A percentile compares a stretch with the other conserved stretches of the same genome.
Evolutionary conservation across 2,888 invertebrate species (phyloP).

Genomic region (Empis stercorea): DNA sequence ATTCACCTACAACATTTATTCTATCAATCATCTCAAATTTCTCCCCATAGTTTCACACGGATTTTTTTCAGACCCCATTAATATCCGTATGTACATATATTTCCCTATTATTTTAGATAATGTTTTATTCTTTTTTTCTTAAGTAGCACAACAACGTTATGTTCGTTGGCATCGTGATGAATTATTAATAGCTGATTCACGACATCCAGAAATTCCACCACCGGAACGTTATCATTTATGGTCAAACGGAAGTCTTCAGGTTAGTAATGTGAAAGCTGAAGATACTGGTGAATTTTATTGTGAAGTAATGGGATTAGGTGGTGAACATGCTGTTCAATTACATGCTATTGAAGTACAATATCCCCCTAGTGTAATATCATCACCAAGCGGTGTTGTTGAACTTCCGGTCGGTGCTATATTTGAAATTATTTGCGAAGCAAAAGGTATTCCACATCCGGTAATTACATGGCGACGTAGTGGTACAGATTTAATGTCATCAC

Average conservation of each 20-base stretch:
- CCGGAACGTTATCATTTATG: conserved; percentile 50
- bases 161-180: conserved; percentile 62
- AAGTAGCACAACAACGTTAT: conserved; percentile 42
- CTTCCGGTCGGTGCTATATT: conserved; percentile 62
- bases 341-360: conserved; percentile 69
- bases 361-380: conserved; percentile 55
- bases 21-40: too few relatives aligned
- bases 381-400: conserved; percentile 56
- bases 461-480: conserved; percentile 50
- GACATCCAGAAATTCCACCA: conserved; percentile 37
- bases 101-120: too few relatives aligned
- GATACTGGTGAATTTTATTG: conserved; percentile 45
- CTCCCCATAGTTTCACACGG: too few relatives aligned
- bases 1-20: too few relatives aligned
- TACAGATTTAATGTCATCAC: neutral
- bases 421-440: conserved; percentile 56
- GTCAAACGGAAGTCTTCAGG: conserved; percentile 58
- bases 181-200: conserved; percentile 48
- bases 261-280: conserved; percentile 36
- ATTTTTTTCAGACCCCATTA: too few relatives aligned
- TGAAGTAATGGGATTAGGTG: conserved; percentile 32
- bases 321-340: conserved; percentile 40
- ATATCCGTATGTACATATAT: too few relatives aligned
- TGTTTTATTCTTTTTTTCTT: too few relatives aligned
- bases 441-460: conserved; percentile 58